Evolutionary conservation across 2,797 vertebrate genomes (phyloP).

Genomic region (Sternotherus odoratus): DNA sequence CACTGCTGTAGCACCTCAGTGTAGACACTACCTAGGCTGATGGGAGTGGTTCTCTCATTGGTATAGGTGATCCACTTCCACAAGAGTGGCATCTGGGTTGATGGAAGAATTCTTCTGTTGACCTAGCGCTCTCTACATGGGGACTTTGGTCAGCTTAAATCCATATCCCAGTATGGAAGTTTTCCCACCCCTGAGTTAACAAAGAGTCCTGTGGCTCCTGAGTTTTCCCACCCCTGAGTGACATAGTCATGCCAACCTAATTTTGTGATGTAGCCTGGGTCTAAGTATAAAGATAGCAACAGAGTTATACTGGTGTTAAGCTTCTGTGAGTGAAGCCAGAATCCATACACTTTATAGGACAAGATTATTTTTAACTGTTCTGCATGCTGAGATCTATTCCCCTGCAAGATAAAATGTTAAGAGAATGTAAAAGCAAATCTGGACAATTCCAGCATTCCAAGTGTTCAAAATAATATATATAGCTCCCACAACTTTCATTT

Average conservation of each 20-base stretch:
- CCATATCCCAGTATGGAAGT: no score
- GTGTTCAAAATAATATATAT: not conserved
- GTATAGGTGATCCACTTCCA: not conserved
- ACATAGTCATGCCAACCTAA: not conserved
- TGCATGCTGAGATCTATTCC: not conserved
- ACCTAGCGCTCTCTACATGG: not conserved
- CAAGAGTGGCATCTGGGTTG: no score
- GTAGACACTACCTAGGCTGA: not conserved
- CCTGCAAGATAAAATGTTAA: not conserved
- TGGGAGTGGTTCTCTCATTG: no score
- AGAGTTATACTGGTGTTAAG: not conserved
- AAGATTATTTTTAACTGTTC: not conserved
- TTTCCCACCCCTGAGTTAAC: not conserved
- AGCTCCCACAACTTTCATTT: not conserved
- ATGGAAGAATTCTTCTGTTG: not conserved
- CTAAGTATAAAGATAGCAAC: not conserved
- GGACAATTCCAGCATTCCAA: not conserved
- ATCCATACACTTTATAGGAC: fast-evolving
- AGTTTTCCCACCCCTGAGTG: not conserved
- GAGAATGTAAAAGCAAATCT: not conserved
- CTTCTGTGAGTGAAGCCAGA: not conserved
- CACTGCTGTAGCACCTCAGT: not conserved
- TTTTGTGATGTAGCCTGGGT: not conserved
- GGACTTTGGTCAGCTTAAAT: not conserved
- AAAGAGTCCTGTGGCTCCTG: no score